phyloP scores from a whole-genome alignment of 2,113 vertebrate species.

The Pseudorectes ferrugineus region DNA sequence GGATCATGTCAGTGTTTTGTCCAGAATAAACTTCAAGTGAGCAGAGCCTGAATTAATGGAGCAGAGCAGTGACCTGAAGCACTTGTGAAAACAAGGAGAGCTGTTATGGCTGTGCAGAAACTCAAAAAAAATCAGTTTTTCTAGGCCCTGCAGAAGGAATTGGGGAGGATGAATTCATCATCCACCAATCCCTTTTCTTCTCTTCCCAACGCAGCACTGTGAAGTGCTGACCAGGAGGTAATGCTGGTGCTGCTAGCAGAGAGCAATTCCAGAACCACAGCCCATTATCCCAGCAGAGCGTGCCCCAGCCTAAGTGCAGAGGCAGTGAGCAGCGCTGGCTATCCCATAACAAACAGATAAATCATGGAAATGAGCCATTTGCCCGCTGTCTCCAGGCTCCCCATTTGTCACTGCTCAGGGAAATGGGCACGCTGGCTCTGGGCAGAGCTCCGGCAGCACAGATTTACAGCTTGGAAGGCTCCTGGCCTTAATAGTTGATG shows the following conservation, averaged over 20 bases:
- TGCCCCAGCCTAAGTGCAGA: not conserved
- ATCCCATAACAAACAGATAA: not conserved
- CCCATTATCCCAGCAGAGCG: not conserved
- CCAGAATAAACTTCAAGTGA: not conserved
- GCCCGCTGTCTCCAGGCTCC: not conserved
- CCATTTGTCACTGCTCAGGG: not conserved
- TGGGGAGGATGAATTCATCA: not conserved
- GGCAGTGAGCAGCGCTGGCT: rapidly evolving
- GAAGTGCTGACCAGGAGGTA: not conserved
- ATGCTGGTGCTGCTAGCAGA: not conserved
- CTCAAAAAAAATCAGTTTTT: not conserved
- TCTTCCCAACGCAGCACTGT: not conserved
- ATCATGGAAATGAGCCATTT: not conserved
- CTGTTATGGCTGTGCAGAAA: not conserved
- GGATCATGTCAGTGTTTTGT: not conserved
- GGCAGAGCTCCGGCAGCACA: not conserved
- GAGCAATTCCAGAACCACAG: not conserved
- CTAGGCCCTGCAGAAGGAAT: not conserved
- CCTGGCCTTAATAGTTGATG: not conserved
- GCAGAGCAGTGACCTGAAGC: not conserved
- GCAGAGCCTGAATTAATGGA: not conserved
- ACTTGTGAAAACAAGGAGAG: not conserved
- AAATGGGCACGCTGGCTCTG: not conserved
- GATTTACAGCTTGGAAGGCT: not conserved
- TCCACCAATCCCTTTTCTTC: not conserved